Percentiles rank a stretch among this genome's conserved stretches.
These are phyloP conservation scores for Melieria picta DNA, from an alignment of 2,888 invertebrate genomes.

Conservation along the genomic window DNA sequence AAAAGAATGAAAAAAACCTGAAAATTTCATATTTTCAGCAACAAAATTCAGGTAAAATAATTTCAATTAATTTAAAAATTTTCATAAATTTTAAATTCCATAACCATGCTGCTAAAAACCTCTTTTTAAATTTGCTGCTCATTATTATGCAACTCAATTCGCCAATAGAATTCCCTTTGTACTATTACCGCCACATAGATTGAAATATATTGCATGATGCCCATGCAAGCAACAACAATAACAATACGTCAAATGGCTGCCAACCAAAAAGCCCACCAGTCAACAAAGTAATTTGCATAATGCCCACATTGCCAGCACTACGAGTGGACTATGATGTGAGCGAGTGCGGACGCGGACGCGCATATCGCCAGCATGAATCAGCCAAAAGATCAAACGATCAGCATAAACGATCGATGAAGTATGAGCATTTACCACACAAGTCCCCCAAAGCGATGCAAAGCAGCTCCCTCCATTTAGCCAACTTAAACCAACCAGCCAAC, in stretches of 20 bases:
- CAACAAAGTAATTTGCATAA: constrained; percentile 15
- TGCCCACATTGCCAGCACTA: neutral
- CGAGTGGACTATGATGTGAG: neutral
- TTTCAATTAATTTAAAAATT: no score
- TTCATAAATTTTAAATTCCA: no score
- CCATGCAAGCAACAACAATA: neutral
- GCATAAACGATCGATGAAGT: constrained; percentile 29
- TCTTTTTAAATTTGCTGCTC: no score
- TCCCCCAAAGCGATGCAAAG: constrained; percentile 36
- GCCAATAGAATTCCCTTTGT: constrained; percentile 30
- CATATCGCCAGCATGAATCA: constrained; percentile 20
- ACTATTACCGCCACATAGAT: constrained; percentile 20
- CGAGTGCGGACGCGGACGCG: neutral
- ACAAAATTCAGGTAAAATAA: no score
- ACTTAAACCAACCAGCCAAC: no score
- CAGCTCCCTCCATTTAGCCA: constrained; percentile 37
- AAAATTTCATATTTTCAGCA: no score
- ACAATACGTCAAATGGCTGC: neutral
- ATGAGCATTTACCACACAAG: constrained; percentile 33
- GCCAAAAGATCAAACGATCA: constrained; percentile 32
- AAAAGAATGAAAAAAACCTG: no score
- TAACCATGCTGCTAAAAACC: no score
- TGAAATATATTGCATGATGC: constrained; percentile 20
- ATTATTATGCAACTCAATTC: constrained; percentile 15
- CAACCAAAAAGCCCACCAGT: neutral